Evolutionary conservation across 2,113 vertebrate species (phyloP).

Genomic region (Notarius quadriscutis): DNA sequence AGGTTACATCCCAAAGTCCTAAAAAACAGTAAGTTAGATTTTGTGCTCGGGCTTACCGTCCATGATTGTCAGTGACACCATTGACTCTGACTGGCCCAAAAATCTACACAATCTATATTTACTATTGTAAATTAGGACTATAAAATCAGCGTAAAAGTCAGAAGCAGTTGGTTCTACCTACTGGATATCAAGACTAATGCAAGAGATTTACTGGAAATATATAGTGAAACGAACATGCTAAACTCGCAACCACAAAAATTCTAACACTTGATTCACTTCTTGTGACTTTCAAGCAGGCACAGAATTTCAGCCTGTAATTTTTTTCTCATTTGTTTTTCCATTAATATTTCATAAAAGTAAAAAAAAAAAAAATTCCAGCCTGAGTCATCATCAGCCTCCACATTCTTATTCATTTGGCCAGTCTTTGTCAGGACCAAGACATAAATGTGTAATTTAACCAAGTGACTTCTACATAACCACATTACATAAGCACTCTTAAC

Average conservation of each 20-base stretch:
- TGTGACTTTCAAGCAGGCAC: neutral
- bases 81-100: no score
- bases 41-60: no score
- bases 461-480: neutral
- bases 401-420: conserved; percentile 7
- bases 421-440: conserved; percentile 1
- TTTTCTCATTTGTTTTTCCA: neutral
- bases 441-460: neutral
- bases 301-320: conserved; percentile 1
- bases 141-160: neutral
- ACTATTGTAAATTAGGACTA: no score
- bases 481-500: conserved; percentile 2
- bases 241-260: neutral
- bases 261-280: neutral
- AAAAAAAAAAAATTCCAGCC: neutral
- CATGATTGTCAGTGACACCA: neutral
- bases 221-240: neutral
- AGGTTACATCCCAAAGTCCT: neutral
- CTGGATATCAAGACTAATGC: neutral
- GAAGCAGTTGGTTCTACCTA: neutral
- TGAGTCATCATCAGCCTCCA: conserved; percentile 15
- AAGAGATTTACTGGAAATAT: neutral
- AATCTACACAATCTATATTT: neutral
- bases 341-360: conserved; percentile 19
- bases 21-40: neutral